phyloP scores from a whole-genome alignment of 64 coral and sea anemone species.

The Pocillopora verrucosa region DNA sequence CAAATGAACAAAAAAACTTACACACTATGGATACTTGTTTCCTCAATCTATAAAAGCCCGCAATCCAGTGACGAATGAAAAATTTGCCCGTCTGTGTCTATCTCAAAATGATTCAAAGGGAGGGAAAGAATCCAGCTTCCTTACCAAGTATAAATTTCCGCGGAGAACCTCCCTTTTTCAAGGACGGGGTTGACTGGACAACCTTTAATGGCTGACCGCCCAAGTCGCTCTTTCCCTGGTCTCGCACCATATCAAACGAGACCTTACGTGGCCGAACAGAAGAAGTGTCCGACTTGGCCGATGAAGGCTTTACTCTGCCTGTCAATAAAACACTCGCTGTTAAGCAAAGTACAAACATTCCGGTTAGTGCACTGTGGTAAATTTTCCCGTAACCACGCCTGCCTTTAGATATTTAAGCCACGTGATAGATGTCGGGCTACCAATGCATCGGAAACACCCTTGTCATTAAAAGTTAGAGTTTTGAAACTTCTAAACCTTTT shows the following conservation, averaged over 20 bases:
- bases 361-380: background rate
- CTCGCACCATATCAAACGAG: background rate
- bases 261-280: conserved; percentile 3
- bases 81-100: too few relatives aligned
- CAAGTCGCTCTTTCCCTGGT: background rate
- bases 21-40: too few relatives aligned
- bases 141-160: background rate
- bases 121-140: background rate
- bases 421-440: too few relatives aligned
- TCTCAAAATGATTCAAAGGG: background rate
- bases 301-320: conserved; percentile 10
- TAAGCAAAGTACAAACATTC: background rate
- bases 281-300: conserved; percentile 53
- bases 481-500: too few relatives aligned
- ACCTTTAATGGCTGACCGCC: background rate
- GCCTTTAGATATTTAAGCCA: too few relatives aligned
- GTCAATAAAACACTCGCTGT: conserved; percentile 3
- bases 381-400: too few relatives aligned
- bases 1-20: too few relatives aligned
- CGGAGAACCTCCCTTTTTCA: conserved; percentile 16
- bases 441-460: too few relatives aligned
- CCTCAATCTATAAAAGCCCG: too few relatives aligned
- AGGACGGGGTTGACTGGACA: conserved; percentile 13
- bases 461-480: too few relatives aligned
- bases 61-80: too few relatives aligned